Conservation (phyloP, 1,140 invertebrate species). For the Drosophila equinoxialis region DNA sequence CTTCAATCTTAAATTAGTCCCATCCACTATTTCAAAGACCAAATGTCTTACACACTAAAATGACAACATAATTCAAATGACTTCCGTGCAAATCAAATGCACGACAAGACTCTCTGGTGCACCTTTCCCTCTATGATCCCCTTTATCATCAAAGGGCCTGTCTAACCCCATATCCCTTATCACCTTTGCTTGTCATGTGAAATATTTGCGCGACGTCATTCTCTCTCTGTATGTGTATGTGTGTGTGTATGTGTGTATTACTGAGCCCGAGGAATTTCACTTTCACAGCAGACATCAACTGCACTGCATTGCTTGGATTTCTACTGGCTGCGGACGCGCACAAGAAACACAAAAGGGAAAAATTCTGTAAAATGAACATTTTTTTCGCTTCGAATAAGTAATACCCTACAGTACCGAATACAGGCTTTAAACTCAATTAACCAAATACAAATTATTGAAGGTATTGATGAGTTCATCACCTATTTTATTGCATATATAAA, state of each 20-base stretch:
- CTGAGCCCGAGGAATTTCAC: conserved; percentile 66
- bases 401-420: neutral
- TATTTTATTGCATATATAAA: no score
- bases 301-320: conserved; percentile 60
- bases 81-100: conserved; percentile 52
- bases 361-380: neutral
- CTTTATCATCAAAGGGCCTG: neutral
- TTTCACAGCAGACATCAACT: conserved; percentile 54
- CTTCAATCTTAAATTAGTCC: neutral
- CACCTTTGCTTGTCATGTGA: conserved; percentile 56
- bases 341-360: conserved; percentile 25
- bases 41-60: conserved; percentile 31
- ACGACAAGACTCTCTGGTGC: conserved; percentile 32
- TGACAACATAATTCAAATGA: conserved; percentile 54
- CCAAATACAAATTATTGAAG: no score
- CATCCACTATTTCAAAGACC: conserved; percentile 18
- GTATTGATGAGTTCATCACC: no score
- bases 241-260: conserved; percentile 11
- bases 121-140: neutral
- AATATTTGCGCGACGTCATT: conserved; percentile 51
- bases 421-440: no score
- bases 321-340: conserved; percentile 36
- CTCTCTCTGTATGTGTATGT: neutral
- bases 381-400: neutral
- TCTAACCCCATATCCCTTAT: conserved; percentile 10